Conservation (phyloP, 2,797 vertebrate genomes). For the Columba guinea region DNA sequence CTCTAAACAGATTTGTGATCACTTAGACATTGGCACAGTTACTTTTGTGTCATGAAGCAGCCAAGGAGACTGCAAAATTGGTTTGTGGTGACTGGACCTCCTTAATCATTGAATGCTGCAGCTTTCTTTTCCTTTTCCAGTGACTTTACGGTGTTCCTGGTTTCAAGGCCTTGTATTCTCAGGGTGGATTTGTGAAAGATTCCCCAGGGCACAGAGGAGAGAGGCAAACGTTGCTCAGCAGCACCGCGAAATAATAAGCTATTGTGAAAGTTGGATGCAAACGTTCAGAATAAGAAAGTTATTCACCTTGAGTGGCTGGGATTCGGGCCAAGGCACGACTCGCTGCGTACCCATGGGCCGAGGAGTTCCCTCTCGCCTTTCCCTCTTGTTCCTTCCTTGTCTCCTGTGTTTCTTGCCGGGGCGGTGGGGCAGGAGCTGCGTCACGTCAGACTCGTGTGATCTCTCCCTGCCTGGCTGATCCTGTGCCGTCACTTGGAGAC, state of each 20-base stretch:
- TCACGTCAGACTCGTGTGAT: not conserved
- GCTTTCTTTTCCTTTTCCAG: not conserved
- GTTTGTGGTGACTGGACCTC: not conserved
- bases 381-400: not conserved
- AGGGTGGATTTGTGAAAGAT: slow-evolving; percentile 1
- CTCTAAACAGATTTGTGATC: not conserved
- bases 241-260: not conserved
- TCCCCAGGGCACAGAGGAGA: slow-evolving; percentile 28
- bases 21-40: not conserved
- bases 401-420: not conserved
- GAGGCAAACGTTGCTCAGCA: slow-evolving; percentile 55
- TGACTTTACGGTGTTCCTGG: slow-evolving; percentile 8
- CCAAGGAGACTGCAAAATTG: not conserved
- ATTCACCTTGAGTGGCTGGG: slow-evolving; percentile 52
- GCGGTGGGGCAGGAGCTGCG: not conserved
- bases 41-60: not conserved
- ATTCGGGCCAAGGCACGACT: slow-evolving; percentile 7
- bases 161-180: slow-evolving; percentile 44
- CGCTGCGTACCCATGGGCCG: not conserved
- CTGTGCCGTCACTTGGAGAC: not conserved
- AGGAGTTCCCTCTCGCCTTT: not conserved
- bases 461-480: not conserved
- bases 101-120: fast-evolving
- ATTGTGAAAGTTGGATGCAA: slow-evolving; percentile 23
- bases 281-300: not conserved